Percentiles rank a stretch among this genome's conserved stretches.
These are phyloP conservation scores for Medauroidea extradentata DNA, from an alignment of 1,140 invertebrate genomes.

Conservation along the genomic window DNA sequence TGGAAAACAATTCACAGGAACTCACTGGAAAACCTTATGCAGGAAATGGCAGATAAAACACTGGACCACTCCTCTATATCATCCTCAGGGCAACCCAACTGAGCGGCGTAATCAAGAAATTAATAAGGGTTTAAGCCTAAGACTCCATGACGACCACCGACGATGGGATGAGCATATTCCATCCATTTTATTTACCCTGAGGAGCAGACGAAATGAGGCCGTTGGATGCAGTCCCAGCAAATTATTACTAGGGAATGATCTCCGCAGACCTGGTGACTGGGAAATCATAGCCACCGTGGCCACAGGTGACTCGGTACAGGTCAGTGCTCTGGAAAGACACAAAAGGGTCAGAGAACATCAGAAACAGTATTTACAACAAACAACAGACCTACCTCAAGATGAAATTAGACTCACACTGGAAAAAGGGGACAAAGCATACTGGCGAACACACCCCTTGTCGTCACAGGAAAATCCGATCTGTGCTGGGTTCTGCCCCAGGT, in stretches of 20 bases:
- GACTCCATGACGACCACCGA: conserved; percentile 9
- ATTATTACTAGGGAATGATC: conserved; percentile 10
- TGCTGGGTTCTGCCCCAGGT: too few relatives aligned
- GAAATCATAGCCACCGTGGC: not conserved
- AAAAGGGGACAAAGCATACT: too few relatives aligned
- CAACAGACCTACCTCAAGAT: too few relatives aligned
- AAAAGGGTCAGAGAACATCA: too few relatives aligned
- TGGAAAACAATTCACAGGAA: conserved; percentile 23
- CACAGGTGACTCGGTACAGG: too few relatives aligned
- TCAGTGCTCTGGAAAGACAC: too few relatives aligned
- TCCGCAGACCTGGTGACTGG: conserved; percentile 1
- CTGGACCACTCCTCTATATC: conserved; percentile 27
- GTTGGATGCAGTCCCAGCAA: conserved; percentile 20
- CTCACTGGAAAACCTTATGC: conserved; percentile 9
- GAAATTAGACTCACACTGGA: too few relatives aligned
- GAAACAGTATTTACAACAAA: too few relatives aligned
- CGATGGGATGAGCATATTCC: conserved; percentile 9
- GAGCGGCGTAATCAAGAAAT: conserved; percentile 29
- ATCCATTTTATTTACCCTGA: conserved; percentile 20
- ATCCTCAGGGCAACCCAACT: conserved; percentile 29
- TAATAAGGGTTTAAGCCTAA: conserved; percentile 23
- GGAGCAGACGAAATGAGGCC: conserved; percentile 16
- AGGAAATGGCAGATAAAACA: conserved; percentile 12
- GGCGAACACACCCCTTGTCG: too few relatives aligned
- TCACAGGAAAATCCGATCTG: too few relatives aligned